Evolutionary conservation across 2,113 vertebrate genomes (phyloP).

Genomic region (Triplophysa tibetana): DNA sequence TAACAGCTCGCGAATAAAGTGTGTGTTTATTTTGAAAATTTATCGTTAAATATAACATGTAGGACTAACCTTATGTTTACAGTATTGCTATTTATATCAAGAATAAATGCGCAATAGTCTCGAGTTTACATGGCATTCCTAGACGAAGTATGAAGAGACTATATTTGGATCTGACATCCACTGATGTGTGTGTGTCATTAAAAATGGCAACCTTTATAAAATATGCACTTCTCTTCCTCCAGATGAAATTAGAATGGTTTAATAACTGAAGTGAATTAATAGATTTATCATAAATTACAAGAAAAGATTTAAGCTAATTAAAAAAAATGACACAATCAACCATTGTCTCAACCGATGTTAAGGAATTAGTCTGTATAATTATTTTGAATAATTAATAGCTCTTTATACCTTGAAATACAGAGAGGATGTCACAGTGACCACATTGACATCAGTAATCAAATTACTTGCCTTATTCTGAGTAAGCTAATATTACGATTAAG

Average conservation of each 20-base stretch:
- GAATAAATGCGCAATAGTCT: background rate
- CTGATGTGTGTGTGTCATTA: background rate
- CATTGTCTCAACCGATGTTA: slow-evolving; percentile 47
- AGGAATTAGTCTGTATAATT: background rate
- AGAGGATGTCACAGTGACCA: background rate
- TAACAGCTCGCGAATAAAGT: slow-evolving; percentile 13
- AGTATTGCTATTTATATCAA: background rate
- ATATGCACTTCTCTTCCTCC: background rate
- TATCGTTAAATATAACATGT: background rate
- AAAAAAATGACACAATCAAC: slow-evolving; percentile 41
- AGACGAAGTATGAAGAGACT: background rate
- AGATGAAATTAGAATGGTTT: background rate
- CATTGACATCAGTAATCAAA: too few relatives aligned
- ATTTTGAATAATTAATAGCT: background rate
- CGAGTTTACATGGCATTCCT: background rate
- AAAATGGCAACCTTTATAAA: slow-evolving; percentile 24
- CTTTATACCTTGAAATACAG: background rate
- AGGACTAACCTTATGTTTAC: background rate
- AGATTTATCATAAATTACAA: background rate
- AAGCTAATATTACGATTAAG: too few relatives aligned
- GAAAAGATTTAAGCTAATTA: background rate
- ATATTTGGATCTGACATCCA: slow-evolving; percentile 7
- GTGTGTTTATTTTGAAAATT: background rate
- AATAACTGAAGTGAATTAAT: background rate
- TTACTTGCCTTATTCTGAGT: too few relatives aligned